Conservation (phyloP, 2,113 vertebrate species). For the Macrotis lagotis region DNA sequence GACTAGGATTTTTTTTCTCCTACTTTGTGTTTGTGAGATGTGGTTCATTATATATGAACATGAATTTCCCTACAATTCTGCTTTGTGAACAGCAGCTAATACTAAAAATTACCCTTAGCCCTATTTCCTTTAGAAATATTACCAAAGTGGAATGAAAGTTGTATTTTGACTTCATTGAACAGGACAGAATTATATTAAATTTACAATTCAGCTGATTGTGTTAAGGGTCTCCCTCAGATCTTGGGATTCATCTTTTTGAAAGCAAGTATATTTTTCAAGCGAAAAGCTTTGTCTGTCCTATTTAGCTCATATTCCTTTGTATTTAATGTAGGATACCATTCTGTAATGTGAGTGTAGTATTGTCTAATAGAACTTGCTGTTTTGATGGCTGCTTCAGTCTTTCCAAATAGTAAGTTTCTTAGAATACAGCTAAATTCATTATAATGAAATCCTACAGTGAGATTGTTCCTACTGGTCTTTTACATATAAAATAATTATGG, state of each 20-base stretch:
- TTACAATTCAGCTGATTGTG: slow-evolving; percentile 68
- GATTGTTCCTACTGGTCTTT: slow-evolving; percentile 76
- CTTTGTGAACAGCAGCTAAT: slow-evolving; percentile 54
- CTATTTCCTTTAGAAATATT: slow-evolving; percentile 67
- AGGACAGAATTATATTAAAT: slow-evolving; percentile 68
- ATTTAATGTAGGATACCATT: slow-evolving; percentile 72
- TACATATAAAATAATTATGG: slow-evolving; percentile 71
- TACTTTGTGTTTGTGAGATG: slow-evolving; percentile 53
- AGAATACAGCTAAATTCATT: slow-evolving; percentile 73
- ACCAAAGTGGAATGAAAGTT: slow-evolving; percentile 66
- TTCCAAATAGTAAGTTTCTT: slow-evolving; percentile 68
- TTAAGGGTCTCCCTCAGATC: slow-evolving; percentile 69
- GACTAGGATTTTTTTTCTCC: background rate
- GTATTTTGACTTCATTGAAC: slow-evolving; percentile 66
- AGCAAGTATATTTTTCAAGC: slow-evolving; percentile 59
- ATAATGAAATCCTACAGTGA: slow-evolving; percentile 77
- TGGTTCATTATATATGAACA: slow-evolving; percentile 10
- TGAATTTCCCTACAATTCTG: slow-evolving; percentile 58
- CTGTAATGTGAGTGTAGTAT: slow-evolving; percentile 49
- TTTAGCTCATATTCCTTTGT: slow-evolving; percentile 73
- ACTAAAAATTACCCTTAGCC: slow-evolving; percentile 47
- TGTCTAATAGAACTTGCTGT: slow-evolving; percentile 51
- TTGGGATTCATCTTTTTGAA: slow-evolving; percentile 76
- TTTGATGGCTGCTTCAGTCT: slow-evolving; percentile 65
- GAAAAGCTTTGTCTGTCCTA: slow-evolving; percentile 34